phyloP scores from a whole-genome alignment of 2,797 vertebrate genomes.

The Bradypodion ventrale region DNA sequence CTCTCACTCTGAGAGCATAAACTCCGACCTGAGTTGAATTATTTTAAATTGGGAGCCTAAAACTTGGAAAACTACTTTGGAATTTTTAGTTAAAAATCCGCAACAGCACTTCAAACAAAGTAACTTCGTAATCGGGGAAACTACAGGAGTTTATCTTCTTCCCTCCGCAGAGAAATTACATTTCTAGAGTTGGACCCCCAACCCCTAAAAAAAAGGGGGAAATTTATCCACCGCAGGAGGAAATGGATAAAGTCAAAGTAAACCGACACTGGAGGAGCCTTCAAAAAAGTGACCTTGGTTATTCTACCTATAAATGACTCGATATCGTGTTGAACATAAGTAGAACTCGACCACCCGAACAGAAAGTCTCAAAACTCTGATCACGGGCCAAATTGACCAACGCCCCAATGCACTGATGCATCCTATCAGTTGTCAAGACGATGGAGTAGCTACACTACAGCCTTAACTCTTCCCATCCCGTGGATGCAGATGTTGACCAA shows the following conservation, averaged over 20 bases:
- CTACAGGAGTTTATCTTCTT: too few species aligned
- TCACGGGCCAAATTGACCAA: background rate
- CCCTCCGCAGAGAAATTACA: background rate
- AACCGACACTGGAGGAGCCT: background rate
- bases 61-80: background rate
- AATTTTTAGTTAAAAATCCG: too few species aligned
- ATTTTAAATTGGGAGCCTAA: background rate
- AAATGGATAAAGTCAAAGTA: background rate
- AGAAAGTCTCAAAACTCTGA: background rate
- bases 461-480: background rate
- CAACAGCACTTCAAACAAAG: too few species aligned
- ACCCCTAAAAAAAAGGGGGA: background rate
- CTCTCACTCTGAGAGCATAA: background rate
- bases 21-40: background rate
- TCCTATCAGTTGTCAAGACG: background rate
- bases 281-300: background rate
- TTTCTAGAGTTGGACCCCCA: background rate
- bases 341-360: background rate
- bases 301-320: background rate
- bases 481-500: background rate
- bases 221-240: background rate
- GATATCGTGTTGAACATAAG: background rate
- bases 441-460: background rate
- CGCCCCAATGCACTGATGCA: too few species aligned
- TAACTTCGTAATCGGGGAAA: background rate